Evolutionary conservation across 2,113 vertebrate species (phyloP).

Genomic region (Carettochelys insculpta): DNA sequence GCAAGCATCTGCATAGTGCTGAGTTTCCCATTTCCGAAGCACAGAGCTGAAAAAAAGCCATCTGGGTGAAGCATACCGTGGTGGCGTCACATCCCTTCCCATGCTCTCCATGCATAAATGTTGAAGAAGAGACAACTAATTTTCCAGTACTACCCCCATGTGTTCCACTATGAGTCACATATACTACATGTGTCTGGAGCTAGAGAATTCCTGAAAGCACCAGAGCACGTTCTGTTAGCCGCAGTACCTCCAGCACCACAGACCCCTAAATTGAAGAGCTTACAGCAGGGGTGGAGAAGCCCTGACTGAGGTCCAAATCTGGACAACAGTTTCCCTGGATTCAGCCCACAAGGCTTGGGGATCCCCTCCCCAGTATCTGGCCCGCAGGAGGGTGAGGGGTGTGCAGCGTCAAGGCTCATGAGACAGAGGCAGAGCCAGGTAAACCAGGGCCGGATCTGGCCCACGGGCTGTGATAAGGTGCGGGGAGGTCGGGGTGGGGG

Average conservation of each 20-base stretch:
- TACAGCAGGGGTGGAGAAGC: no score
- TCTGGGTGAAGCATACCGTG: not conserved
- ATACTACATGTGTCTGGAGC: not conserved
- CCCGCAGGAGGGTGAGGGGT: no score
- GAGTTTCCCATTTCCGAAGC: not conserved
- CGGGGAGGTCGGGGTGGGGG: no score
- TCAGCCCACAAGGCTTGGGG: no score
- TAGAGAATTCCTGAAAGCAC: not conserved
- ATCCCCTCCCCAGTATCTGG: no score
- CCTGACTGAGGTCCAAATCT: no score
- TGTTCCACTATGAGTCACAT: not conserved
- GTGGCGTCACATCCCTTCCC: not conserved
- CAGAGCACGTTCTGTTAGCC: not conserved
- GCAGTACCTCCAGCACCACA: not conserved
- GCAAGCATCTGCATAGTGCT: not conserved
- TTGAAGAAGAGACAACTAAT: not conserved
- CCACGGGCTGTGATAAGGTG: no score
- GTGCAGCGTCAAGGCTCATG: no score
- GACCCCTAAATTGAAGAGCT: not conserved
- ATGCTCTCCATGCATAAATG: not conserved
- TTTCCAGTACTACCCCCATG: not conserved
- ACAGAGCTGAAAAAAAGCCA: not conserved
- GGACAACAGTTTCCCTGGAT: no score
- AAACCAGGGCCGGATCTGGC: no score
- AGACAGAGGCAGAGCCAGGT: no score